These are phyloP conservation scores for Lumbricus terrestris DNA, from an alignment of 2,888 invertebrate genomes.

Conservation along the genomic window DNA sequence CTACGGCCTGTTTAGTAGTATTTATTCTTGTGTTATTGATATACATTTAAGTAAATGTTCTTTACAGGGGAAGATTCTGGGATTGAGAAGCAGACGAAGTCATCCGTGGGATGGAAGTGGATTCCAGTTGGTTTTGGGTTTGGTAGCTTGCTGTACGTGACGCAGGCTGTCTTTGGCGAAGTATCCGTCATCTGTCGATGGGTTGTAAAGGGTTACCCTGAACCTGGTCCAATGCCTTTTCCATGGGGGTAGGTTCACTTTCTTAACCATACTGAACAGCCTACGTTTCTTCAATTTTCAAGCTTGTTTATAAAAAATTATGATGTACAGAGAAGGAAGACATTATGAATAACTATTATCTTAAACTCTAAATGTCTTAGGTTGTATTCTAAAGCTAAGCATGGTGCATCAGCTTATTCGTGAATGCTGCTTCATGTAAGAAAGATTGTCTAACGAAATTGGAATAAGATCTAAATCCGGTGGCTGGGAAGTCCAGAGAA, in stretches of 20 bases:
- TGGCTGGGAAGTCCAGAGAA: too few relatives aligned
- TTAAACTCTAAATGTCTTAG: too few relatives aligned
- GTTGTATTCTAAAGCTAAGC: too few relatives aligned
- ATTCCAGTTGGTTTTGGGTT: constrained; percentile 49
- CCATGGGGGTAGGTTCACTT: constrained; percentile 54
- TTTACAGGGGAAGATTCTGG: constrained; percentile 30
- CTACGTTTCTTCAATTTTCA: neutral
- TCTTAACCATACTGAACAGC: neutral
- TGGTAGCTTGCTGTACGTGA: constrained; percentile 56
- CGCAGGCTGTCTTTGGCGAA: constrained; percentile 57
- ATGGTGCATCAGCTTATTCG: too few relatives aligned
- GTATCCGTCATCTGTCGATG: constrained; percentile 56
- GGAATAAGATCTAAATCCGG: too few relatives aligned
- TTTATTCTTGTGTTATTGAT: neutral
- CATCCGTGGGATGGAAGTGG: constrained; percentile 41
- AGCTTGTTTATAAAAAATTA: neutral
- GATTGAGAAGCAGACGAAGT: neutral
- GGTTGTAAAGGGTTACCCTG: constrained; percentile 54
- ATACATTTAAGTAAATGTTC: neutral
- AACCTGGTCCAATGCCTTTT: constrained; percentile 53
- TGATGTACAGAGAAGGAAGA: neutral
- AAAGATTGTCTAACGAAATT: too few relatives aligned
- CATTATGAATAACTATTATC: neutral
- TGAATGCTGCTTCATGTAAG: too few relatives aligned
- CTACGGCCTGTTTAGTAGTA: neutral